phyloP scores from a whole-genome alignment of 2,113 vertebrate genomes.

The Paracanthobrama guichenoti region DNA sequence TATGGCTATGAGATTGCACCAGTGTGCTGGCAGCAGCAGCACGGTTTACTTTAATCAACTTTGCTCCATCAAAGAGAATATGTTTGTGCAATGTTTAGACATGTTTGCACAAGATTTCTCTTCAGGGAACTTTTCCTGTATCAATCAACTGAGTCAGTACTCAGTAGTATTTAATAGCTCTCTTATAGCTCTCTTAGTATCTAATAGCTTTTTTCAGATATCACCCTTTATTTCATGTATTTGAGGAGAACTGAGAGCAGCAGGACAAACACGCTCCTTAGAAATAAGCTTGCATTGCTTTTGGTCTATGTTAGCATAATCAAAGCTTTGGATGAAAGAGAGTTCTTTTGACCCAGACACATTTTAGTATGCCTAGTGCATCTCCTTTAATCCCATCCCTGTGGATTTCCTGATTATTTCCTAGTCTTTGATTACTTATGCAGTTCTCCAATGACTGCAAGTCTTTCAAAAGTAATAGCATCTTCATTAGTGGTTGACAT shows the following conservation, averaged over 20 bases:
- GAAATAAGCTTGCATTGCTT: not conserved
- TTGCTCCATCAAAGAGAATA: slow-evolving; percentile 20
- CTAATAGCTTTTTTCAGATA: no score
- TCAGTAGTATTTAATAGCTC: not conserved
- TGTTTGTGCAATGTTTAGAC: slow-evolving; percentile 2
- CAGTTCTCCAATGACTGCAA: not conserved
- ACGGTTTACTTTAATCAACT: not conserved
- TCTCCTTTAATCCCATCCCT: slow-evolving; percentile 13
- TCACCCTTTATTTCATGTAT: not conserved
- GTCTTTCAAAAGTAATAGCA: not conserved
- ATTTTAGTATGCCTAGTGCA: not conserved
- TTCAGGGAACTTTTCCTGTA: not conserved
- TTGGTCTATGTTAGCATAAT: not conserved
- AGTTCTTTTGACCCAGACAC: not conserved
- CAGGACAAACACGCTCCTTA: not conserved
- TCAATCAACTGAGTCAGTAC: not conserved
- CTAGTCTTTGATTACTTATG: slow-evolving; percentile 11
- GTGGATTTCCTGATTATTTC: slow-evolving; percentile 30
- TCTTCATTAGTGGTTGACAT: not conserved
- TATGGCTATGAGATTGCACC: slow-evolving; percentile 22
- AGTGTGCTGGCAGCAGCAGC: slow-evolving; percentile 25
- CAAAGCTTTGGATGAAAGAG: slow-evolving; percentile 21
- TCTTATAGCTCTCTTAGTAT: no score
- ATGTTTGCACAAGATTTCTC: not conserved
- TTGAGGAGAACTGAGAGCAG: not conserved